Conservation (phyloP, 2,113 vertebrate genomes). For the Austrofundulus limnaeus region DNA sequence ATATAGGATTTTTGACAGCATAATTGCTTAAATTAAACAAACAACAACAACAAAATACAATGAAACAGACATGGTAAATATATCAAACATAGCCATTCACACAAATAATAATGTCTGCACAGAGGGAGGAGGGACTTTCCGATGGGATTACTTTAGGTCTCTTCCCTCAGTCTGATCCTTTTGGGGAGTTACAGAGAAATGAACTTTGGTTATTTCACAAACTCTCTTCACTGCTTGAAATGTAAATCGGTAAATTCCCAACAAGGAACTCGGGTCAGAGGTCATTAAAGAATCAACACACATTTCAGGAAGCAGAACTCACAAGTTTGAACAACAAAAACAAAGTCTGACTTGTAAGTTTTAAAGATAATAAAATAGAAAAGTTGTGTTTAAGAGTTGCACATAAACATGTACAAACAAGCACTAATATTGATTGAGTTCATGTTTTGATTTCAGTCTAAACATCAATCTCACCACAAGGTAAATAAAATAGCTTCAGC, state of each 20-base stretch:
- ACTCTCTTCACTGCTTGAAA: conserved; percentile 32
- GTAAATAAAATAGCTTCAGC: too few species aligned
- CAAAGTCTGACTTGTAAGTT: too few species aligned
- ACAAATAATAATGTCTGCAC: not conserved
- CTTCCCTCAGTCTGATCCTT: conserved; percentile 36
- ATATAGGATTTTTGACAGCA: conserved; percentile 5
- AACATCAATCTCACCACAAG: conserved; percentile 8
- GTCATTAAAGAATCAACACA: conserved; percentile 38
- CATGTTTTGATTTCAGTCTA: conserved; percentile 4
- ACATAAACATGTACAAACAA: conserved; percentile 10
- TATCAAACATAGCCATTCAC: conserved; percentile 1
- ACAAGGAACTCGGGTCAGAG: conserved; percentile 26
- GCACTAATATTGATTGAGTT: conserved; percentile 12
- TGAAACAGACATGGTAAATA: conserved; percentile 20
- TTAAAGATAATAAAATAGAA: too few species aligned
- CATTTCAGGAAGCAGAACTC: conserved; percentile 4
- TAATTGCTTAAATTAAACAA: conserved; percentile 8
- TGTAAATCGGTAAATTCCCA: conserved; percentile 36
- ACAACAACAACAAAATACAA: not conserved
- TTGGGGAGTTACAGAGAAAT: conserved; percentile 59
- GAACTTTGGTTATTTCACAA: conserved; percentile 58
- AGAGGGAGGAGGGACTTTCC: conserved; percentile 42
- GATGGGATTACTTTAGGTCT: conserved; percentile 32
- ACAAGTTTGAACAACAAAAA: too few species aligned
- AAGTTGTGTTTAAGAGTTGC: not conserved